Conservation (phyloP, 2,888 invertebrate species). For the Incurvaria masculella region DNA sequence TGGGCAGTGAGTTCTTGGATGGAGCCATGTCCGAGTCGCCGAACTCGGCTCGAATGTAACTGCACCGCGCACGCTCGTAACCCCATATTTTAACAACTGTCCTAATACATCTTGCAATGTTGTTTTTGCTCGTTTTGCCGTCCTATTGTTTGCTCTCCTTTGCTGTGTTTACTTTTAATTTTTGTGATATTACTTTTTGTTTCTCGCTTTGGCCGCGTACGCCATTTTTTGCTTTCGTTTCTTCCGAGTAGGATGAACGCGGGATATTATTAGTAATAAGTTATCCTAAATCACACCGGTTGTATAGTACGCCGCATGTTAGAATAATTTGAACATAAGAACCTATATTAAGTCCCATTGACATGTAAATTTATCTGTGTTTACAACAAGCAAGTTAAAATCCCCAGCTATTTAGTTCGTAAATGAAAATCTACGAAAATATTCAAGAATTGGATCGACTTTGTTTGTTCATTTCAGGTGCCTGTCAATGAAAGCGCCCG, state of each 20-base stretch:
- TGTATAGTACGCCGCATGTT: constrained; percentile 7
- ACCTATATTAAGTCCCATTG: constrained; percentile 18
- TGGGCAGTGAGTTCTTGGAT: constrained; percentile 22
- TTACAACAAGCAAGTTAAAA: constrained; percentile 7
- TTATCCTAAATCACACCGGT: too few species aligned
- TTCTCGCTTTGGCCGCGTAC: constrained; percentile 21
- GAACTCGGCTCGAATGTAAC: constrained; percentile 33
- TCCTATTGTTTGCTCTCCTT: constrained; percentile 49
- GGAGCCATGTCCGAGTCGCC: constrained; percentile 47
- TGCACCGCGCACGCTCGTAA: constrained; percentile 33
- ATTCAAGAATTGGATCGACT: constrained; percentile 63
- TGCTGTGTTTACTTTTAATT: constrained; percentile 50
- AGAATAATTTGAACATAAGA: constrained; percentile 4
- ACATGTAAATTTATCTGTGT: constrained; percentile 59
- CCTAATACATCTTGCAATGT: constrained; percentile 58
- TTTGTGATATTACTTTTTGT: constrained; percentile 30
- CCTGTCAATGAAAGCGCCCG: constrained; percentile 73
- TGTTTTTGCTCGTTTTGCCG: constrained; percentile 54
- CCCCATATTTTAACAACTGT: constrained; percentile 59
- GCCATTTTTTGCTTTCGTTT: constrained; percentile 14
- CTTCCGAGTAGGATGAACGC: constrained; percentile 10
- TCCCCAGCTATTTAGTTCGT: neutral
- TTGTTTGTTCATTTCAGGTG: constrained; percentile 70
- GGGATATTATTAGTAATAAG: neutral
- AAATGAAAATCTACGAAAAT: constrained; percentile 40